phyloP scores from a whole-genome alignment of 2,113 vertebrate species.

The Bostrychus sinensis region DNA sequence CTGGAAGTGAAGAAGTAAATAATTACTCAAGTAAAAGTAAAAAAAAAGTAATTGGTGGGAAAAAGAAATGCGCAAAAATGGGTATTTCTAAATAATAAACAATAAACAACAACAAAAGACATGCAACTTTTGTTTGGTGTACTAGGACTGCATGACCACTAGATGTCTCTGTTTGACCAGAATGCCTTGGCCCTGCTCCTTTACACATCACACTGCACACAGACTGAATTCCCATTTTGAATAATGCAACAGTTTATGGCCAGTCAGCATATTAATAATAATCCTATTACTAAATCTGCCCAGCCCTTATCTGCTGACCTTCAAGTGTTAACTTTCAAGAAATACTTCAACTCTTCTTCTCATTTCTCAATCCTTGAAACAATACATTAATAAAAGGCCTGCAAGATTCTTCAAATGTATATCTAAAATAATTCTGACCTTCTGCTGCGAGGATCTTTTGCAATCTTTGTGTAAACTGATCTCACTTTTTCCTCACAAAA shows the following conservation, averaged over 20 bases:
- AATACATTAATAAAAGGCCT: too few species aligned
- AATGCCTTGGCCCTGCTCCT: background rate
- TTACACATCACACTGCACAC: background rate
- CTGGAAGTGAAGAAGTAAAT: too few species aligned
- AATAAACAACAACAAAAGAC: too few species aligned
- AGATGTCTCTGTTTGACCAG: constrained; percentile 68
- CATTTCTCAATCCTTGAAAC: background rate
- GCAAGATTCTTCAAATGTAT: too few species aligned
- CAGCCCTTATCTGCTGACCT: constrained; percentile 33
- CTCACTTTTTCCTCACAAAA: too few species aligned
- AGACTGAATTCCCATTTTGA: background rate
- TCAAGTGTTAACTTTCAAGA: constrained; percentile 62
- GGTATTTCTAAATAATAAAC: too few species aligned
- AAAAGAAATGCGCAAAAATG: too few species aligned
- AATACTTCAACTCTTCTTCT: background rate
- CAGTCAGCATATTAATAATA: constrained; percentile 7
- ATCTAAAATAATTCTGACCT: too few species aligned
- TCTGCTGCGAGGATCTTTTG: too few species aligned
- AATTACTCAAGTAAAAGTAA: too few species aligned
- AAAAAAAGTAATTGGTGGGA: too few species aligned
- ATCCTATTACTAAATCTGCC: constrained; percentile 6
- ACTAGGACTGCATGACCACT: constrained; percentile 41
- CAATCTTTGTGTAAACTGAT: too few species aligned
- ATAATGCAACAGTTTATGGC: constrained; percentile 4
- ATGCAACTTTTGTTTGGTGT: background rate